Conservation (phyloP, 2,888 invertebrate species). For the Cryptocheilus praepositus region DNA sequence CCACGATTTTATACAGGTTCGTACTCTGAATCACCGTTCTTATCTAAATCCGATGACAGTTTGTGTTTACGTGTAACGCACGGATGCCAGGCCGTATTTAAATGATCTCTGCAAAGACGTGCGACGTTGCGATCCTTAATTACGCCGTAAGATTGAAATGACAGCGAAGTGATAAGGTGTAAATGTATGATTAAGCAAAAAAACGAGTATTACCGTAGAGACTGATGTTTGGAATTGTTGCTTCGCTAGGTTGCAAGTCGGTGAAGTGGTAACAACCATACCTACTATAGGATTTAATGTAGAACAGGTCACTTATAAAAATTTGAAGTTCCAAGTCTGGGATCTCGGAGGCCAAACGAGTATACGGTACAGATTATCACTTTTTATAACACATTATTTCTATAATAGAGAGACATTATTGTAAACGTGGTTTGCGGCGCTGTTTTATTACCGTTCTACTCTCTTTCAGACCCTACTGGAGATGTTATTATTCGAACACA, state of each 20-base stretch:
- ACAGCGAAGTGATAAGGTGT: too few relatives aligned
- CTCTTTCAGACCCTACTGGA: slow-evolving; percentile 95
- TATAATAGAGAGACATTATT: too few relatives aligned
- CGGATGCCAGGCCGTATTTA: too few relatives aligned
- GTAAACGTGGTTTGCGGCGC: neutral
- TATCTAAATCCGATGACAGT: slow-evolving; percentile 34
- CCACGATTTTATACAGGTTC: slow-evolving; percentile 95
- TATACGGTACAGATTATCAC: slow-evolving; percentile 84
- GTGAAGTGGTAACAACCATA: slow-evolving; percentile 98
- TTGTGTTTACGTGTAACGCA: slow-evolving; percentile 1
- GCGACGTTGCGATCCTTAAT: too few relatives aligned
- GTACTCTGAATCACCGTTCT: slow-evolving; percentile 31
- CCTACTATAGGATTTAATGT: slow-evolving; percentile 99
- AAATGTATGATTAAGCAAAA: slow-evolving; percentile 9
- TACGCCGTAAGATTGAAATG: too few relatives aligned
- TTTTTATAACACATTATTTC: too few relatives aligned
- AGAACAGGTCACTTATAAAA: slow-evolving; percentile 99
- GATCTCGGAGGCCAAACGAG: slow-evolving; percentile 99
- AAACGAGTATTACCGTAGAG: slow-evolving; percentile 10
- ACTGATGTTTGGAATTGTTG: slow-evolving; percentile 10
- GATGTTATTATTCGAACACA: slow-evolving; percentile 99
- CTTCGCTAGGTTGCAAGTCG: slow-evolving; percentile 88
- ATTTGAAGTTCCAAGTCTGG: slow-evolving; percentile 99
- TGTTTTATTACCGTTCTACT: neutral
- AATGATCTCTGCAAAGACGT: too few relatives aligned